Evolutionary conservation across 2,113 vertebrate species (phyloP).

Genomic region (Pagrus major): DNA sequence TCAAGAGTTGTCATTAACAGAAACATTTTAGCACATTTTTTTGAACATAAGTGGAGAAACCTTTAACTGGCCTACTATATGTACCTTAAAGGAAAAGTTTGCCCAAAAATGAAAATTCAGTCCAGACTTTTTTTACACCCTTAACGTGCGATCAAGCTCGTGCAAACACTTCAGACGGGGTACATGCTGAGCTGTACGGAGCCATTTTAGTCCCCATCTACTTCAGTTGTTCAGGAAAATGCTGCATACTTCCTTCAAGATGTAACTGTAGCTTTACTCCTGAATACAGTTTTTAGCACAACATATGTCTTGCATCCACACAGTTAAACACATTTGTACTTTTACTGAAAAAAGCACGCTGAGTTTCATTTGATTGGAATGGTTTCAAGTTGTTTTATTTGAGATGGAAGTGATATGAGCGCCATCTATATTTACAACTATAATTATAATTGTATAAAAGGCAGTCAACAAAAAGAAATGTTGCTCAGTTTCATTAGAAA

Average conservation of each 20-base stretch:
- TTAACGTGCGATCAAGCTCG: too few relatives aligned
- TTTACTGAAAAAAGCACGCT: background rate
- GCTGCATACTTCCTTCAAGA: background rate
- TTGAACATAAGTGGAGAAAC: background rate
- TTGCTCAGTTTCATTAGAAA: conserved; percentile 4
- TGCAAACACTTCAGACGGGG: too few relatives aligned
- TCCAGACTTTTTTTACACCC: too few relatives aligned
- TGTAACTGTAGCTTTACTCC: background rate
- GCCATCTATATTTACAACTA: background rate
- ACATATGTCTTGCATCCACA: background rate
- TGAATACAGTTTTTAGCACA: background rate
- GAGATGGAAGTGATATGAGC: background rate
- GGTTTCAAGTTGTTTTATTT: background rate
- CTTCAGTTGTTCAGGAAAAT: too few relatives aligned
- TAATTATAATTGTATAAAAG: background rate
- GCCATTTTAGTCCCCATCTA: too few relatives aligned
- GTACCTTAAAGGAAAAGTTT: too few relatives aligned
- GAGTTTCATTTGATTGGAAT: background rate
- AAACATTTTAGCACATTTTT: background rate
- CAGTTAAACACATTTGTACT: background rate
- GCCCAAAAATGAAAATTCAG: too few relatives aligned
- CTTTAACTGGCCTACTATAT: background rate
- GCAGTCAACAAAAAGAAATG: background rate
- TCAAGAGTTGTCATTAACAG: background rate
- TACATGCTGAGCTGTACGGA: too few relatives aligned